Conservation (phyloP, 1,140 invertebrate genomes). For the Solenopsis invicta region DNA sequence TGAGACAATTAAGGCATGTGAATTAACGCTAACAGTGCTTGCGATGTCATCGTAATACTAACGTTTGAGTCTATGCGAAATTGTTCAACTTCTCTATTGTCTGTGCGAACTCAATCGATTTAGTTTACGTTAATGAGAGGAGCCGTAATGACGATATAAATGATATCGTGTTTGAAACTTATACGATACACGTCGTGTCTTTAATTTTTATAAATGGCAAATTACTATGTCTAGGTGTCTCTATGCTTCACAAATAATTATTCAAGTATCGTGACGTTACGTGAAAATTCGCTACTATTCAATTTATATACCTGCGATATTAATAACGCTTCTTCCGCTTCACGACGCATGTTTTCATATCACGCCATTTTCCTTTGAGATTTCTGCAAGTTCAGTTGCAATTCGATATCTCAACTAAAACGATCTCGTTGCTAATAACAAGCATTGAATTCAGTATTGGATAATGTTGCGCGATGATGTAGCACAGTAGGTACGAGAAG, state of each 20-base stretch:
- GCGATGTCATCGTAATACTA: conserved; percentile 12
- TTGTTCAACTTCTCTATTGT: conserved; percentile 57
- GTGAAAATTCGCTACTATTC: conserved; percentile 7
- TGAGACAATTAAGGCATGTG: conserved; percentile 23
- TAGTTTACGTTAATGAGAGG: not conserved
- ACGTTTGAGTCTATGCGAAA: conserved; percentile 45
- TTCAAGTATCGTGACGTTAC: conserved; percentile 3
- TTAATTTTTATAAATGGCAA: conserved; percentile 46
- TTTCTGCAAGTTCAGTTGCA: conserved; percentile 50
- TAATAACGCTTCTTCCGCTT: conserved; percentile 9
- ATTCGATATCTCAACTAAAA: conserved; percentile 44
- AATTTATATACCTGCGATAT: conserved; percentile 27
- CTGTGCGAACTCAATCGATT: conserved; percentile 22
- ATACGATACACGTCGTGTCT: conserved; percentile 53
- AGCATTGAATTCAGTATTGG: conserved; percentile 27
- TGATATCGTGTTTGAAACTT: conserved; percentile 65
- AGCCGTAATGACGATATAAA: conserved; percentile 50
- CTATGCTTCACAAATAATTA: conserved; percentile 6
- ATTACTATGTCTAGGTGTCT: conserved; percentile 22
- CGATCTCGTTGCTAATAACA: conserved; percentile 36
- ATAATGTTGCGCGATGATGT: conserved; percentile 50
- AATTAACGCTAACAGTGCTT: conserved; percentile 19
- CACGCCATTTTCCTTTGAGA: not conserved
- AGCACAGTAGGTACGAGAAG: not conserved
- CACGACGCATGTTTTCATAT: not conserved